Base-by-base conservation (phyloP, 2,888 invertebrate genomes). In the Biston betularia region DNA sequence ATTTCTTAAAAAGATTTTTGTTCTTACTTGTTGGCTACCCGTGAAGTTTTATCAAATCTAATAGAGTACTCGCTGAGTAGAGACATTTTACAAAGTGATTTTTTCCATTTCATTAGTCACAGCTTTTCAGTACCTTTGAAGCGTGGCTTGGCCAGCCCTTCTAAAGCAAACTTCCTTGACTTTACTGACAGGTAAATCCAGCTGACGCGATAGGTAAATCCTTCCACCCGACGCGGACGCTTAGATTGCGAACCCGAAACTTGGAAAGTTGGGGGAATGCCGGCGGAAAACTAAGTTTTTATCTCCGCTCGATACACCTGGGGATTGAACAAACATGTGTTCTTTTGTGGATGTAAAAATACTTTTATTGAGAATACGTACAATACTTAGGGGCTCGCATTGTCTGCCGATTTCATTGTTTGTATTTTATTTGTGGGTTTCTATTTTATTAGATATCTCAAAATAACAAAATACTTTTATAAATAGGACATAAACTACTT, bases 221-320 rank as follows among this genome's bases (percentile, higher is more conserved):
- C 62, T 44, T 9, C 40, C 15, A 33, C 38, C 54, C n/a, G 24
- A 24, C 24, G 24, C 24, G 24, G 24, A 10, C 46, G 57, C 57
- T 57, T 62, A 66, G 62, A 66, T 66, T 62, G 62, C 66, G 58
- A 42, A 57, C 66, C 61, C 62, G 14, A 57, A 66, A 66, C 58
- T 66, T 66, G 9, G 42, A 24, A 54, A 58, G 44, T 58, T 57
- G 34, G 33, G 33, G 44, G 48, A 65, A 48, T 42, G 44, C 45
- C 42, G 54, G 7, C 45, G 52, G 54, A 57, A 62, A 62, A 62
- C 66, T 62, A 62, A 53, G 38, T 54, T 66, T 66, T 62, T 66
- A 66, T 66, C 58, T 53, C 40, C 14, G 40, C 24, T 57, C 49
- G 52, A 44, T 62, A 54, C 62, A 58, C 66, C 57, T 58, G 66